These are phyloP conservation scores for Brachionus rotundiformis DNA, from an alignment of 1,140 invertebrate genomes.

Conservation along the genomic window DNA sequence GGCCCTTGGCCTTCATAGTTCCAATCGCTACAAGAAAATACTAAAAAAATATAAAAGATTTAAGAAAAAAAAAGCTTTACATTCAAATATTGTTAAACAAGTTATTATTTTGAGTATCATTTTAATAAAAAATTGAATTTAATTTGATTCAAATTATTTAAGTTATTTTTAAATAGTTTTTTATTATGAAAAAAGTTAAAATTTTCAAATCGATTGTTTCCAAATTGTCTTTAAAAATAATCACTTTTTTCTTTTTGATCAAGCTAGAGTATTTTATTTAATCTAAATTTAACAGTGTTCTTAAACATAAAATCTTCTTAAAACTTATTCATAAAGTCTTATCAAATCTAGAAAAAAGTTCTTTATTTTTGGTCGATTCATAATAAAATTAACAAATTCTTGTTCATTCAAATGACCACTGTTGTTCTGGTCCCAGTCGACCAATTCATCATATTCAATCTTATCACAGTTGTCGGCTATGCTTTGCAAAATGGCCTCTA, in stretches of 20 bases:
- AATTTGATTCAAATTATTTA: no score
- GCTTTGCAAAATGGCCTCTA: slow-evolving; percentile 24
- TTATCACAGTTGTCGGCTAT: not conserved
- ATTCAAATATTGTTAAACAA: not conserved
- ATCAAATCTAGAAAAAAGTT: slow-evolving; percentile 30
- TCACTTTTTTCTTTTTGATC: not conserved
- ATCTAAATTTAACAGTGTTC: not conserved
- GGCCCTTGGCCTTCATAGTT: slow-evolving; percentile 31
- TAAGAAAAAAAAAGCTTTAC: not conserved
- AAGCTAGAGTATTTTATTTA: not conserved
- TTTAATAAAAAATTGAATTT: no score
- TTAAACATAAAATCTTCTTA: not conserved
- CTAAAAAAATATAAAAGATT: not conserved
- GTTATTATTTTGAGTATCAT: not conserved
- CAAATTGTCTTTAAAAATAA: no score
- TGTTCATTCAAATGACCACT: slow-evolving; percentile 17
- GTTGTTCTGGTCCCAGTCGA: not conserved
- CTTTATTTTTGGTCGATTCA: slow-evolving; percentile 1
- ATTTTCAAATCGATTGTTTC: no score
- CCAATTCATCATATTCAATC: slow-evolving; percentile 12
- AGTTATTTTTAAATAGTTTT: no score
- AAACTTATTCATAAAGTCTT: slow-evolving; percentile 13
- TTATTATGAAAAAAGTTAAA: no score
- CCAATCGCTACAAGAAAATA: not conserved
- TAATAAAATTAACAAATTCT: slow-evolving; percentile 22